Conservation (phyloP, 2,888 invertebrate species). For the Orchesella flavescens region DNA sequence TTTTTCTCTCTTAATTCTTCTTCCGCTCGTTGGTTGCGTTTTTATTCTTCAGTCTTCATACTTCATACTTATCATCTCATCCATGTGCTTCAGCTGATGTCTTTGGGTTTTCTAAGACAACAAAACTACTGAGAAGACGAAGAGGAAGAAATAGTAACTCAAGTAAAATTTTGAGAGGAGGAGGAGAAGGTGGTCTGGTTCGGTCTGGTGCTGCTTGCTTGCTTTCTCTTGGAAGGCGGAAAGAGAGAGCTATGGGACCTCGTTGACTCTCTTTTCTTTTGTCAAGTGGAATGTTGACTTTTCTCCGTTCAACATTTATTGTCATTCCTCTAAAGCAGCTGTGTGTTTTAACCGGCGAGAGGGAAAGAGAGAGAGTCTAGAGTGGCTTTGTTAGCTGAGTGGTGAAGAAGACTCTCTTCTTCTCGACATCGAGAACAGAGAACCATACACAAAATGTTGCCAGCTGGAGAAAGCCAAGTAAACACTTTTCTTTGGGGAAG, state of each 20-base stretch:
- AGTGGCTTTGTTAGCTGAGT: background rate
- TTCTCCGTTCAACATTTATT: slow-evolving; percentile 27
- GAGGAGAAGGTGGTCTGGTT: slow-evolving; percentile 19
- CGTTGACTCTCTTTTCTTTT: slow-evolving; percentile 47
- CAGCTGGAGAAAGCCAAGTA: too few relatives aligned
- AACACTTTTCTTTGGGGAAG: too few relatives aligned
- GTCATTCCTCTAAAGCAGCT: slow-evolving; percentile 23
- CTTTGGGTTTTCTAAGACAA: background rate
- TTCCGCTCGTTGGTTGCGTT: background rate
- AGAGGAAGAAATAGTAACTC: background rate
- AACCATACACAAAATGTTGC: too few relatives aligned
- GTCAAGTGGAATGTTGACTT: slow-evolving; percentile 59
- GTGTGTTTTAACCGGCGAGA: slow-evolving; percentile 2
- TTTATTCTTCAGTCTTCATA: background rate
- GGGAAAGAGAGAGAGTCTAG: background rate
- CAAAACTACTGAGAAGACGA: background rate
- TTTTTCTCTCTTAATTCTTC: background rate
- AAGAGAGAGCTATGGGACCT: slow-evolving; percentile 39
- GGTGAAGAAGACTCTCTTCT: too few relatives aligned
- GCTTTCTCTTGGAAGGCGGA: background rate
- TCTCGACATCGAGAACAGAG: too few relatives aligned
- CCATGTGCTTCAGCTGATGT: background rate
- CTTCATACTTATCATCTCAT: background rate
- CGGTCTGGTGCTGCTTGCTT: background rate
- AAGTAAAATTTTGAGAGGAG: slow-evolving; percentile 21